A percentile compares a stretch with the other conserved stretches of the same genome.
phyloP scores from a whole-genome alignment of 2,888 invertebrate genomes.

The Ptychoptera albimana region DNA sequence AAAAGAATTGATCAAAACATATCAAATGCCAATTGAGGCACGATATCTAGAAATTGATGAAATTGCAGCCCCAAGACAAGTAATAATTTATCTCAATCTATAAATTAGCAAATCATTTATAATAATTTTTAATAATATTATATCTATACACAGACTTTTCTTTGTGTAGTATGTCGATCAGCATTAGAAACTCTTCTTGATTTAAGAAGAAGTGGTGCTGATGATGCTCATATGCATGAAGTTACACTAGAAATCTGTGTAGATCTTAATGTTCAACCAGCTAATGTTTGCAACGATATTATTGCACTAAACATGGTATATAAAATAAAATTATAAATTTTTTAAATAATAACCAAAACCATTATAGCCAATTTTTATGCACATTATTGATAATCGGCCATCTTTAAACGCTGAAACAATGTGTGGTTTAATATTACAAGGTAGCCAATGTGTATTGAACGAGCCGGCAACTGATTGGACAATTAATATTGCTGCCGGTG shows the following conservation, averaged over 20 bases:
- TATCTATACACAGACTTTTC: constrained; percentile 13
- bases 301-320: constrained; percentile 43
- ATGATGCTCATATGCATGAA: constrained; percentile 30
- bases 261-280: constrained; percentile 37
- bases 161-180: constrained; percentile 21
- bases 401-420: constrained; percentile 34
- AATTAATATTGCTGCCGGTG: constrained; percentile 13
- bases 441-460: constrained; percentile 17
- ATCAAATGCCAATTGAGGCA: constrained; percentile 20
- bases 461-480: constrained; percentile 18
- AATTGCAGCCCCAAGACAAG: constrained; percentile 15
- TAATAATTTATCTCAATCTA: constrained; percentile 1
- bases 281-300: constrained; percentile 44
- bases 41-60: constrained; percentile 16
- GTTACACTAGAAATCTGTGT: constrained; percentile 36
- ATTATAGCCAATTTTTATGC: constrained; percentile 39
- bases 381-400: constrained; percentile 39
- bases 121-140: not conserved
- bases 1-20: constrained; percentile 15
- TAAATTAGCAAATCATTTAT: not conserved
- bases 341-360: not conserved
- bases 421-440: constrained; percentile 22
- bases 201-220: constrained; percentile 32
- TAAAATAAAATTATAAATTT: constrained; percentile 11
- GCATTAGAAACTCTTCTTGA: constrained; percentile 17